A percentile compares a stretch with the other conserved stretches of the same genome.
Conservation (phyloP, 2,888 invertebrate genomes). For the Petrolisthes cinctipes region DNA sequence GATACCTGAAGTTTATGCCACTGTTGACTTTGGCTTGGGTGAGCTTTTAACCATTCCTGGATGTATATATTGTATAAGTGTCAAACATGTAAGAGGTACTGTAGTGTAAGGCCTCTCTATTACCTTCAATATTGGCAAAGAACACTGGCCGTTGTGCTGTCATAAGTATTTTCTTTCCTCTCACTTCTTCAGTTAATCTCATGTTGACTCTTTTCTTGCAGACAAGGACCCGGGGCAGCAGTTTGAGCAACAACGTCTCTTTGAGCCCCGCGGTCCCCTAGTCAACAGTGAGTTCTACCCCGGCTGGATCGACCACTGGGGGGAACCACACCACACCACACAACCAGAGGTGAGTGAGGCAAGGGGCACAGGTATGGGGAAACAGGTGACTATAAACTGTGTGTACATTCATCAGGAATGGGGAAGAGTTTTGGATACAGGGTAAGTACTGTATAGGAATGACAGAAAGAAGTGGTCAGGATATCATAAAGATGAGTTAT, state of each 20-base stretch:
- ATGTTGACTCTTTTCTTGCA: no score
- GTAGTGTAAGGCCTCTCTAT: background rate
- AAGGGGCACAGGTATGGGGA: background rate
- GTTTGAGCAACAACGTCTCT: constrained; percentile 65
- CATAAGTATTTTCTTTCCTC: background rate
- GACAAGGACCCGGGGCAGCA: background rate
- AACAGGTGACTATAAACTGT: no score
- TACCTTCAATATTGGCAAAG: no score
- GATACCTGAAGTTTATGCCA: constrained; percentile 79
- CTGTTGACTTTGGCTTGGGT: constrained; percentile 79
- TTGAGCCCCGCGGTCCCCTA: constrained; percentile 78
- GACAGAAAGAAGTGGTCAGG: no score
- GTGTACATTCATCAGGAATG: no score
- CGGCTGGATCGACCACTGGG: constrained; percentile 94
- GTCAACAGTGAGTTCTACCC: constrained; percentile 93
- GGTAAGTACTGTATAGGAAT: no score
- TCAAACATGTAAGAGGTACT: background rate
- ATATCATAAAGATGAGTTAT: no score
- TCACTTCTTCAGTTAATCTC: background rate
- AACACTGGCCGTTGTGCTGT: no score
- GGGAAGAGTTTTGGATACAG: no score
- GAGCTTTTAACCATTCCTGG: background rate
- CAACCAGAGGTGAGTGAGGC: constrained; percentile 68
- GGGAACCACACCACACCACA: constrained; percentile 76
- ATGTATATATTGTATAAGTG: background rate